Percentiles rank a stretch among this genome's conserved stretches.
Conservation (phyloP, 53 echinoderm and acorn worm genomes). For the Antedon mediterranea region DNA sequence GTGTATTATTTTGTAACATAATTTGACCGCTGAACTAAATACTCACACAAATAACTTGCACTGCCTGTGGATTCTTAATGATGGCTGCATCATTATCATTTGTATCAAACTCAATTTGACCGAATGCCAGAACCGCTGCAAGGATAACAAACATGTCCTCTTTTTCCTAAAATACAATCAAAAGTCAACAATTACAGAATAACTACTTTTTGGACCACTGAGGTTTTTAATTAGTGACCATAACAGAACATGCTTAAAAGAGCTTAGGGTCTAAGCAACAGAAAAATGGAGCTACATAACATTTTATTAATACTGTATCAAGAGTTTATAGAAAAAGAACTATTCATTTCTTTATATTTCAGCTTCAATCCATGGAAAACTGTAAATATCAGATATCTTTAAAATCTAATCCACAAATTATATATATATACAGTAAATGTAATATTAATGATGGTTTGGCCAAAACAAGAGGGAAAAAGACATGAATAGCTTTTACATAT, state of each 20-base stretch:
- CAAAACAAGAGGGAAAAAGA: too few relatives aligned
- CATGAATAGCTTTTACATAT: too few relatives aligned
- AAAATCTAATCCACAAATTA: too few relatives aligned
- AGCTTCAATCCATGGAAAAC: too few relatives aligned
- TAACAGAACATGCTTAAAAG: background rate
- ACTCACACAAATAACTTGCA: slow-evolving; percentile 45
- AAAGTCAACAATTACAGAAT: background rate
- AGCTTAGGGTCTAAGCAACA: background rate
- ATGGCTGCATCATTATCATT: slow-evolving; percentile 80
- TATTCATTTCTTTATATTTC: too few relatives aligned
- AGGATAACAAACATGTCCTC: slow-evolving; percentile 88
- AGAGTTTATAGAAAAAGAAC: too few relatives aligned
- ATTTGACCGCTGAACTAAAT: too few relatives aligned
- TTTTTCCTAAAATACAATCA: slow-evolving; percentile 59
- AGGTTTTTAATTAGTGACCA: background rate
- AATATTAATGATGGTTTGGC: too few relatives aligned
- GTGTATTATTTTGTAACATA: background rate
- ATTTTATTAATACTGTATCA: too few relatives aligned
- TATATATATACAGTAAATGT: too few relatives aligned
- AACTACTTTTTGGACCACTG: background rate
- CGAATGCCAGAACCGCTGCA: slow-evolving; percentile 58
- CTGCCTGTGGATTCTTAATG: slow-evolving; percentile 35
- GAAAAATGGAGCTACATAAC: too few relatives aligned
- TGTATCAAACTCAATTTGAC: slow-evolving; percentile 71
- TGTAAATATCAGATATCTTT: too few relatives aligned